Evolutionary conservation across 2,888 invertebrate species (phyloP).

Genomic region (Parelbella ahira): DNA sequence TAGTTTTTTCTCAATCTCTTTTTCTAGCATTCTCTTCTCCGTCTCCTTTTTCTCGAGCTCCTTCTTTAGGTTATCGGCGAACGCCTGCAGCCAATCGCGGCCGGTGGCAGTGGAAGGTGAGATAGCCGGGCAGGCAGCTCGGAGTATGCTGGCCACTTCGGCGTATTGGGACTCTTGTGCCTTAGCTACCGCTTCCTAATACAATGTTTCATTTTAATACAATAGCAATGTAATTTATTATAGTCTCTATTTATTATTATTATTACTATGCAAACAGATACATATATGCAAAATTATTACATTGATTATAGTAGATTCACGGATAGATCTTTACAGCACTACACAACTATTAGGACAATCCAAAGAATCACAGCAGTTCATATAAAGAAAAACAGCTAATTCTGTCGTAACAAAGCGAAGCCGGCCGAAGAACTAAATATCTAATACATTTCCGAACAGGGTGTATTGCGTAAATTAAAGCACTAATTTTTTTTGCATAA

Average conservation of each 20-base stretch:
- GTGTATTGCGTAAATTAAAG: slow-evolving; percentile 1
- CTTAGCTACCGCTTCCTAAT: slow-evolving; percentile 61
- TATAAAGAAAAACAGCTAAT: slow-evolving; percentile 9
- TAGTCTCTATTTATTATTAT: no score
- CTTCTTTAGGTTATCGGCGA: slow-evolving; percentile 54
- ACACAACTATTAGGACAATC: no score
- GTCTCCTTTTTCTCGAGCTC: slow-evolving; percentile 41
- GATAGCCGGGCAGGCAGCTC: slow-evolving; percentile 48
- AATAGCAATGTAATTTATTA: no score
- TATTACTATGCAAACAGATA: no score
- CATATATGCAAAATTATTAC: no score
- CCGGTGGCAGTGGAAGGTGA: slow-evolving; percentile 43
- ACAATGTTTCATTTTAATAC: no score
- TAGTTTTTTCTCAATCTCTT: slow-evolving; percentile 29
- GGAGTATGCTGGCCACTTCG: slow-evolving; percentile 66
- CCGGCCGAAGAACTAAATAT: slow-evolving; percentile 56
- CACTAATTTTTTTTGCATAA: slow-evolving; percentile 1
- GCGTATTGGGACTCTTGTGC: slow-evolving; percentile 83
- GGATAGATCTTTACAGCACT: no score
- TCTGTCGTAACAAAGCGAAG: slow-evolving; percentile 51
- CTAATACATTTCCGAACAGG: slow-evolving; percentile 1
- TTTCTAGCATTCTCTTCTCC: slow-evolving; percentile 29
- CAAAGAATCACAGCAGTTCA: slow-evolving; percentile 7
- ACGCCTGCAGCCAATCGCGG: slow-evolving; percentile 52
- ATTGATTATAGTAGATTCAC: no score